A percentile compares a stretch with the other conserved stretches of the same genome.
Evolutionary conservation across 2,888 invertebrate genomes (phyloP).

Genomic region (Dicyrtoma fusca): DNA sequence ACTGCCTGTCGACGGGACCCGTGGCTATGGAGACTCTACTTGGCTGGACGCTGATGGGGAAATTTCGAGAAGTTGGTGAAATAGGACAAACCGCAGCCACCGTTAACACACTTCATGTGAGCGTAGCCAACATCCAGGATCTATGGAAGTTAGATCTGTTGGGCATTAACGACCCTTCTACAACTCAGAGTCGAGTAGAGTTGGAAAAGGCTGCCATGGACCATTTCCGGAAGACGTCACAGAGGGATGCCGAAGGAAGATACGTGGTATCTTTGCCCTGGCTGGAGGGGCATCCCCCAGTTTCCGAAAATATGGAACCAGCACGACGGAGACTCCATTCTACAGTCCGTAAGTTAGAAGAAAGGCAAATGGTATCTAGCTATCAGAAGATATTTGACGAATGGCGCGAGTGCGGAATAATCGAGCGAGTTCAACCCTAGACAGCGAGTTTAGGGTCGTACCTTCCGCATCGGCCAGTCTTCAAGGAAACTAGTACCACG

Average conservation of each 20-base stretch:
- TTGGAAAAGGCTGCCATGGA: constrained; percentile 38
- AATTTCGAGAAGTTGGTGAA: not conserved
- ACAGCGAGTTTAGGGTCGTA: constrained; percentile 5
- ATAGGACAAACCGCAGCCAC: not conserved
- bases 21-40: not conserved
- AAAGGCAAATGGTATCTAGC: too few relatives aligned
- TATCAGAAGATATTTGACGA: constrained; percentile 5
- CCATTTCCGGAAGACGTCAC: constrained; percentile 26
- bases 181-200: not conserved
- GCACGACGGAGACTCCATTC: constrained; percentile 2
- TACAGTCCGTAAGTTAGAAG: not conserved
- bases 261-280: constrained; percentile 13
- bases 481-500: constrained; percentile 47
- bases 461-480: constrained; percentile 51
- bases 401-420: constrained; percentile 9
- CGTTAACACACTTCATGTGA: too few relatives aligned
- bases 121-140: not conserved
- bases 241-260: not conserved
- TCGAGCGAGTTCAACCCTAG: not conserved
- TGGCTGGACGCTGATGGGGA: not conserved
- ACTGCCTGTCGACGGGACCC: not conserved
- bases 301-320: not conserved
- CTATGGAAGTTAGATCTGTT: not conserved
- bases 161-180: constrained; percentile 10
- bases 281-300: not conserved